Evolutionary conservation across 1,140 invertebrate species (phyloP).

Genomic region (Octopus bimaculoides): DNA sequence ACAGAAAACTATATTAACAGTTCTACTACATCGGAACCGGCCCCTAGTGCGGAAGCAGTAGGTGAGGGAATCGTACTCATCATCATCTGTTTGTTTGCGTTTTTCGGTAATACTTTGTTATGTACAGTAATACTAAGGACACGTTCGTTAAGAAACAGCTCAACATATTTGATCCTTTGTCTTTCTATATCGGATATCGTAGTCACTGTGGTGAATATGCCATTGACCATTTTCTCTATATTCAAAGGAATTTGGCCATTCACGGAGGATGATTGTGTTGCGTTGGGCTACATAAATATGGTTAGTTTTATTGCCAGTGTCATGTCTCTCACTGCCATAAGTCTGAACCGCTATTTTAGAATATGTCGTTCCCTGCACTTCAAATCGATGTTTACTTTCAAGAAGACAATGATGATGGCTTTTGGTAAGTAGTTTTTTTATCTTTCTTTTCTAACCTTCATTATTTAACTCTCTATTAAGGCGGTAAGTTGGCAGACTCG

Average conservation of each 20-base stretch:
- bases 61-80: slow-evolving; percentile 13
- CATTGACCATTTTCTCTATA: slow-evolving; percentile 24
- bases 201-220: slow-evolving; percentile 28
- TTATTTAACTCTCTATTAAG: no score
- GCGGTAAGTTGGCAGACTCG: no score
- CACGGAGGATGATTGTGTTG: slow-evolving; percentile 18
- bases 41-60: not conserved
- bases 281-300: slow-evolving; percentile 31
- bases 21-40: no score
- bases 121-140: slow-evolving; percentile 23
- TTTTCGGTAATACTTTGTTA: slow-evolving; percentile 21
- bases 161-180: slow-evolving; percentile 27
- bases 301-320: slow-evolving; percentile 32
- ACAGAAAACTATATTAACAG: no score
- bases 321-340: slow-evolving; percentile 32
- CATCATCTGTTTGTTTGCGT: slow-evolving; percentile 13
- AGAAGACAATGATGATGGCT: slow-evolving; percentile 21
- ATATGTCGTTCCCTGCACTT: slow-evolving; percentile 21
- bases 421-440: slow-evolving; percentile 16
- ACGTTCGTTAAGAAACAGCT: slow-evolving; percentile 18
- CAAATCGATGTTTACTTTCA: slow-evolving; percentile 23
- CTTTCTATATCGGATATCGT: slow-evolving; percentile 26
- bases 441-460: no score
- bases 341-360: slow-evolving; percentile 29
- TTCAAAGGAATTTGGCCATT: slow-evolving; percentile 22